A percentile compares a stretch with the other conserved stretches of the same genome.
These are phyloP conservation scores for Callospermophilus lateralis DNA, from an alignment of 2,113 vertebrate species.

Conservation along the genomic window DNA sequence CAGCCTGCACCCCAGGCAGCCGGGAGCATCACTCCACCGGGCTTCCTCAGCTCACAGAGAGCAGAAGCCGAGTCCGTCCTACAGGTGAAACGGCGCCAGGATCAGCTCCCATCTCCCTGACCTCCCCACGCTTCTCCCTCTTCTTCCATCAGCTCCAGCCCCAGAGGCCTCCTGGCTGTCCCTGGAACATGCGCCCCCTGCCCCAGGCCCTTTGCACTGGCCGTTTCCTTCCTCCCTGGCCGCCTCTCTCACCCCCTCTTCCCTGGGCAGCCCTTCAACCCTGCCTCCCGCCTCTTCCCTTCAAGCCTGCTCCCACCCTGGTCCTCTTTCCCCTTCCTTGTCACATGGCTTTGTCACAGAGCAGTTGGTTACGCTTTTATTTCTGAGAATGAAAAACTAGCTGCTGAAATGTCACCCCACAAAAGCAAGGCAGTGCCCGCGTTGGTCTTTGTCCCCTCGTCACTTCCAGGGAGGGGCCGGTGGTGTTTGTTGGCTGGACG, in stretches of 20 bases:
- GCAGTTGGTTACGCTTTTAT: neutral
- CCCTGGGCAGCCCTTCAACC: too few species aligned
- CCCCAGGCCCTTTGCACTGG: neutral
- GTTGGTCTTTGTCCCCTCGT: fast-evolving
- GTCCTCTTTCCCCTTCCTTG: neutral
- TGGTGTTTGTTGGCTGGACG: neutral
- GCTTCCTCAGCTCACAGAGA: neutral
- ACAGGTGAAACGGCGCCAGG: fast-evolving
- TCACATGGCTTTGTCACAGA: neutral
- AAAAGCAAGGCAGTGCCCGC: too few species aligned
- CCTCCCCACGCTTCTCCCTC: neutral
- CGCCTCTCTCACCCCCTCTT: too few species aligned
- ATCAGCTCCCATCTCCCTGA: neutral
- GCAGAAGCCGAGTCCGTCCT: neutral
- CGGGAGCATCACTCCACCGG: fast-evolving
- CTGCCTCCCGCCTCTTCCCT: neutral
- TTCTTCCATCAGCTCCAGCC: neutral
- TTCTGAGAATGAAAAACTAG: neutral
- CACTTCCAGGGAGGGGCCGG: fast-evolving
- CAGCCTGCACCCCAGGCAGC: neutral
- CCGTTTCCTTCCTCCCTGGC: neutral
- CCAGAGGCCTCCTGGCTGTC: neutral
- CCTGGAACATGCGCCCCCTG: neutral
- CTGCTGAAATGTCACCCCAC: fast-evolving
- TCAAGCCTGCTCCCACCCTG: fast-evolving